Evolutionary conservation across 2,797 vertebrate genomes (phyloP).

Genomic region (Trachurus trachurus): DNA sequence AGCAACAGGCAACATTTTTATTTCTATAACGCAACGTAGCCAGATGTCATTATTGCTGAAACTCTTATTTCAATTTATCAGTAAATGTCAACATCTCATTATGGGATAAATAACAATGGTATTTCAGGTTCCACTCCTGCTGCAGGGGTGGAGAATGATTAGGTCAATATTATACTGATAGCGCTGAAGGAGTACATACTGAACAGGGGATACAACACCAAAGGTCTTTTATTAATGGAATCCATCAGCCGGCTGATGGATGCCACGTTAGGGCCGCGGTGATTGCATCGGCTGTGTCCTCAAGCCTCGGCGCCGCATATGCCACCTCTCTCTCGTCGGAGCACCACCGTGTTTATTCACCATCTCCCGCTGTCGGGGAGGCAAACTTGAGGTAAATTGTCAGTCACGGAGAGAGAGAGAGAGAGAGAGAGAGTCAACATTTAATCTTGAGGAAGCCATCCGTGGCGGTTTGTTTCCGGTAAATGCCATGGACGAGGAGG

Average conservation of each 20-base stretch:
- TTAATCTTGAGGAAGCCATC: constrained; percentile 79
- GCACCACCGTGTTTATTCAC: constrained; percentile 73
- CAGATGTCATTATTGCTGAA: constrained; percentile 43
- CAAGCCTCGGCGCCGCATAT: constrained; percentile 49
- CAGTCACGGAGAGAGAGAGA: constrained; percentile 69
- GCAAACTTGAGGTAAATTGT: constrained; percentile 72
- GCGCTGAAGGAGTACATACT: constrained; percentile 66
- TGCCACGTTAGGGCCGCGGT: constrained; percentile 46
- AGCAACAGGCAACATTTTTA: constrained; percentile 16
- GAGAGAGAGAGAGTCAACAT: constrained; percentile 79
- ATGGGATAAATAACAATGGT: constrained; percentile 69
- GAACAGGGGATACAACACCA: constrained; percentile 69
- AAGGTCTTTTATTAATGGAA: constrained; percentile 80
- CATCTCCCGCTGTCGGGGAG: constrained; percentile 70
- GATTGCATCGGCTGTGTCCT: constrained; percentile 66
- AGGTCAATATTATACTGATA: constrained; percentile 75
- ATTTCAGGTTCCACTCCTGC: constrained; percentile 63
- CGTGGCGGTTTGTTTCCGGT: constrained; percentile 67
- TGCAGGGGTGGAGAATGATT: constrained; percentile 68
- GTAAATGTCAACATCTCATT: constrained; percentile 81
- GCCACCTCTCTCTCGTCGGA: constrained; percentile 39
- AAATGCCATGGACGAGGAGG: constrained; percentile 70
- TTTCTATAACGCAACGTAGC: constrained; percentile 45
- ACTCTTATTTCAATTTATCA: constrained; percentile 69
- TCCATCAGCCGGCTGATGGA: constrained; percentile 76